A percentile compares a stretch with the other conserved stretches of the same genome.
phyloP scores from a whole-genome alignment of 2,888 invertebrate genomes.

The Dinocampus coccinellae region DNA sequence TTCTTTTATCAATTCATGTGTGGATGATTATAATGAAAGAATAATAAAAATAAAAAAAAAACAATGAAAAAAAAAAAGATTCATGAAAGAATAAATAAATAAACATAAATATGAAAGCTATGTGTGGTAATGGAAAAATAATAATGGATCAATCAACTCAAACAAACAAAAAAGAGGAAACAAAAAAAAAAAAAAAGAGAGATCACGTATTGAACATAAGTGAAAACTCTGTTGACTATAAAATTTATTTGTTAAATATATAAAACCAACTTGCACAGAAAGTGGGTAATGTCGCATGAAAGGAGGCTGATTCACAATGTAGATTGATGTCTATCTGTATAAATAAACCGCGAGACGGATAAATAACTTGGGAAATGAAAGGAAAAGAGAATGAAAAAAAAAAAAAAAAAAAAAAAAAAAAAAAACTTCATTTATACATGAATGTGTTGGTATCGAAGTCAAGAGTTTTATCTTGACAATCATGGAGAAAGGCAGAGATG shows the following conservation, averaged over 20 bases:
- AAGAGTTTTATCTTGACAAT: constrained; percentile 4
- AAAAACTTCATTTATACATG: not conserved
- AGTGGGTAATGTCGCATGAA: constrained; percentile 54
- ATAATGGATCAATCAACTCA: not conserved
- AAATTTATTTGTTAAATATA: not conserved
- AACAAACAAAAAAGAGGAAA: not conserved
- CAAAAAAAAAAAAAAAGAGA: not conserved
- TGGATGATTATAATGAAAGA: too few relatives aligned
- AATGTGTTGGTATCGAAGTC: not conserved
- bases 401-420: not conserved
- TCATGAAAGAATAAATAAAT: not conserved
- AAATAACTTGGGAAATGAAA: not conserved
- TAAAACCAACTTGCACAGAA: constrained; percentile 30
- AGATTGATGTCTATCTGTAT: not conserved
- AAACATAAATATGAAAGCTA: not conserved
- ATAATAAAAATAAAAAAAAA: too few relatives aligned
- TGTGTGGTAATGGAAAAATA: not conserved
- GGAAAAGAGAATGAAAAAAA: not conserved
- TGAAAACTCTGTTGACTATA: not conserved
- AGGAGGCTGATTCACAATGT: constrained; percentile 48
- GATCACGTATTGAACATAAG: not conserved
- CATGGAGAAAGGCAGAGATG: constrained; percentile 13
- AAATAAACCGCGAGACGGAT: not conserved
- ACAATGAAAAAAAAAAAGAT: too few relatives aligned
- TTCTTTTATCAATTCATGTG: not conserved